Evolutionary conservation across 2,113 vertebrate genomes (phyloP).

Genomic region (Protobothrops mucrosquamatus): DNA sequence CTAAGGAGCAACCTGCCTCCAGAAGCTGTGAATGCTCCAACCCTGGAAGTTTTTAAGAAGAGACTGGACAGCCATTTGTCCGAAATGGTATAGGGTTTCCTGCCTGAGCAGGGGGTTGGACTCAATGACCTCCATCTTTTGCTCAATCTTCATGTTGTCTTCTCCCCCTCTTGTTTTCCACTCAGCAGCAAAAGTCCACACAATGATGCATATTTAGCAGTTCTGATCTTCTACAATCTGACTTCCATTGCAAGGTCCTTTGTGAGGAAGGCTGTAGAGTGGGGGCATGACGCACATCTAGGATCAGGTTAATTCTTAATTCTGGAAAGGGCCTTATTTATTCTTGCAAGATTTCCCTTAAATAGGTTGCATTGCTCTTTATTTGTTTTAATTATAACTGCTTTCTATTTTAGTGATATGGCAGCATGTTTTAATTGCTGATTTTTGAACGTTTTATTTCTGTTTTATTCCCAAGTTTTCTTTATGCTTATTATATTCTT

Average conservation of each 20-base stretch:
- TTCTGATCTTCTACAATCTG: neutral
- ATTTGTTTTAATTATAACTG: neutral
- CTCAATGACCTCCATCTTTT: neutral
- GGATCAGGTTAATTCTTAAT: neutral
- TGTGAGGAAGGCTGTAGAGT: neutral
- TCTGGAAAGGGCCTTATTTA: neutral
- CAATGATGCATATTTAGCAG: neutral
- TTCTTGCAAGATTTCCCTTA: neutral
- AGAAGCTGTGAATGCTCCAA: too few relatives aligned
- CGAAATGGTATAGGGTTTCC: too few relatives aligned
- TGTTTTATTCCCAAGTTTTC: neutral
- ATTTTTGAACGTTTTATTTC: neutral
- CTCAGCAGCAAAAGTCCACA: neutral
- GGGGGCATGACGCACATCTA: neutral
- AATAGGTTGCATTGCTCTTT: neutral
- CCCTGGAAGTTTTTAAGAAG: too few relatives aligned
- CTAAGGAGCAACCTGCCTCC: too few relatives aligned
- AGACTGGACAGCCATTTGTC: too few relatives aligned
- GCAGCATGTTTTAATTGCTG: neutral
- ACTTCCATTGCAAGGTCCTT: neutral
- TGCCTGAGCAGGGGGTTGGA: too few relatives aligned
- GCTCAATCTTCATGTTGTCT: neutral
- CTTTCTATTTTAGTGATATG: neutral
- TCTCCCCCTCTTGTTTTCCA: neutral
- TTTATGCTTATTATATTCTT: neutral